Conservation (phyloP, 2,888 invertebrate genomes). For the Meteorus colon region DNA sequence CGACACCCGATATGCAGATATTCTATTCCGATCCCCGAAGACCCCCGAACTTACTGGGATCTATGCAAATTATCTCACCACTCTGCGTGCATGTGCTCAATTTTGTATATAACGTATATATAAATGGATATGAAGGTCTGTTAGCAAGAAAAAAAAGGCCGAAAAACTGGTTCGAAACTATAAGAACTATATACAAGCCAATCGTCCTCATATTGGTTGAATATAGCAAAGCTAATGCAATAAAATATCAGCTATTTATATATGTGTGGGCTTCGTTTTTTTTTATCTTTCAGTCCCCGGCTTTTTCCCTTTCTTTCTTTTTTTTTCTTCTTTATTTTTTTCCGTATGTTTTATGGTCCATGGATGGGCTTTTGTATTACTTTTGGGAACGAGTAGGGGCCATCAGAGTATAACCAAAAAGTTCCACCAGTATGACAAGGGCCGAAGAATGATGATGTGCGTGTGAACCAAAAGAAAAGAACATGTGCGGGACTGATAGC, state of each 20-base stretch:
- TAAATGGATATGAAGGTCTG: not conserved
- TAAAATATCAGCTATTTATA: not conserved
- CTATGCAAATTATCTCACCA: conserved; percentile 66
- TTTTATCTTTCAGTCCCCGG: not conserved
- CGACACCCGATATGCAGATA: conserved; percentile 73
- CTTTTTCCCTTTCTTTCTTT: not conserved
- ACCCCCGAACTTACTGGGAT: conserved; percentile 52
- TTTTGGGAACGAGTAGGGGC: conserved; percentile 13
- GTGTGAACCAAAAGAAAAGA: conserved; percentile 35
- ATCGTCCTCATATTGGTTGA: conserved; percentile 1
- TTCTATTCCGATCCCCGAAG: conserved; percentile 49
- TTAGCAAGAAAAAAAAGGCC: not conserved
- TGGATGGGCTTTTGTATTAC: conserved; percentile 30
- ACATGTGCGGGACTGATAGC: not conserved
- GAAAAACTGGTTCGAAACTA: not conserved
- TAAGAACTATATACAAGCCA: not conserved
- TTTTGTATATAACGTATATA: not conserved
- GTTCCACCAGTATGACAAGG: not conserved
- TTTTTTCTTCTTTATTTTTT: not conserved
- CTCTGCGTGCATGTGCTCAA: not conserved
- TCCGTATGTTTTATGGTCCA: conserved; percentile 20
- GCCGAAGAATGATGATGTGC: conserved; percentile 11
- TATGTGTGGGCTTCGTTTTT: conserved; percentile 40
- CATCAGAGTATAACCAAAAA: conserved; percentile 18
- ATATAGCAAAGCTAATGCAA: not conserved